Evolutionary conservation across 2,113 vertebrate species (phyloP).

Genomic region (Mixornis gularis): DNA sequence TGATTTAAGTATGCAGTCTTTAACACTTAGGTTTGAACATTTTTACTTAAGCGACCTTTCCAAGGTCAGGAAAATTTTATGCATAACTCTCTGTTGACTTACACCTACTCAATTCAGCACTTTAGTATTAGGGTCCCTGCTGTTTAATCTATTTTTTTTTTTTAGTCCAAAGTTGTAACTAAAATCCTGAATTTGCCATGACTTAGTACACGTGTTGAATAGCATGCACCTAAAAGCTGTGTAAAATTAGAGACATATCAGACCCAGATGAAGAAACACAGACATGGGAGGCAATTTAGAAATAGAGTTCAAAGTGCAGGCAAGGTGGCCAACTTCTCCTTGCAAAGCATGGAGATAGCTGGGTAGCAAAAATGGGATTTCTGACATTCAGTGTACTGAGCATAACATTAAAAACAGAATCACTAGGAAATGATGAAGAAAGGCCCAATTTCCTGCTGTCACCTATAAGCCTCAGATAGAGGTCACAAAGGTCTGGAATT

Average conservation of each 20-base stretch:
- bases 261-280: neutral
- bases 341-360: neutral
- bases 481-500: neutral
- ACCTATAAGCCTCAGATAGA: neutral
- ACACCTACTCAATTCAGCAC: neutral
- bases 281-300: neutral
- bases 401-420: neutral
- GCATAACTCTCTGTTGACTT: slow-evolving; percentile 30
- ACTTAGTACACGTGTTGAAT: neutral
- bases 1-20: neutral
- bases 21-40: neutral
- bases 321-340: neutral
- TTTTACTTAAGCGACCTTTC: slow-evolving; percentile 27
- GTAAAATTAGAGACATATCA: neutral
- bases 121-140: neutral
- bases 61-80: slow-evolving; percentile 7
- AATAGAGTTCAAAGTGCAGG: neutral
- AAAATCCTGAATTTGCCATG: neutral
- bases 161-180: neutral
- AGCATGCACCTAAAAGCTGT: neutral
- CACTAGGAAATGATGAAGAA: neutral
- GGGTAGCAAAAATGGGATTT: neutral
- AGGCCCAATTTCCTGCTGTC: neutral
- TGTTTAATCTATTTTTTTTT: neutral
- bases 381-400: neutral